These are phyloP conservation scores for Lepidocolaptes lacrymiger DNA, from an alignment of 2,797 vertebrate species.

Conservation along the genomic window DNA sequence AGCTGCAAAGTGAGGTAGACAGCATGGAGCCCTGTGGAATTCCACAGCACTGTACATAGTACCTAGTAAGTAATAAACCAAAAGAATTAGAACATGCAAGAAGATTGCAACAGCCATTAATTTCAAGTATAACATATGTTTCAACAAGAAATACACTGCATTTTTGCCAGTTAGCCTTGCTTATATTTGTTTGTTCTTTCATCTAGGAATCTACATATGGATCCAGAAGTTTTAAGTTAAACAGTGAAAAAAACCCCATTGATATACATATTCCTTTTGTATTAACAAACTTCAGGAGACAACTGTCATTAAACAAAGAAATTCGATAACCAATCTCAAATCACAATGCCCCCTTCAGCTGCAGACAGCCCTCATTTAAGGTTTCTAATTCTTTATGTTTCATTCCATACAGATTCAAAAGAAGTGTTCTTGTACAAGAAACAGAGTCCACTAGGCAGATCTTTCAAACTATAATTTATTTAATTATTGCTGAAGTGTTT, in stretches of 20 bases:
- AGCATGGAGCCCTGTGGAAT: constrained; percentile 92
- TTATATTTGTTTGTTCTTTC: neutral
- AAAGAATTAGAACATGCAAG: neutral
- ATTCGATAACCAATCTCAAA: neutral
- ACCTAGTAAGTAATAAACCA: constrained; percentile 74
- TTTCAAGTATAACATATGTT: neutral
- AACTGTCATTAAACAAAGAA: neutral
- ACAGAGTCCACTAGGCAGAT: neutral
- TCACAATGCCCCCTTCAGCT: neutral
- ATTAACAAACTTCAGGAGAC: neutral
- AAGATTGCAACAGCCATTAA: neutral
- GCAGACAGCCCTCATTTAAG: neutral
- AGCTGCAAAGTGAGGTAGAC: constrained; percentile 90
- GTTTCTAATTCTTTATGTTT: neutral
- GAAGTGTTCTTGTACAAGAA: neutral
- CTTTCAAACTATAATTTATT: neutral
- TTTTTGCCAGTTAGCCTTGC: neutral
- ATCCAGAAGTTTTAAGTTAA: neutral
- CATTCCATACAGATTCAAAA: neutral
- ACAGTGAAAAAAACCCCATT: accelerated
- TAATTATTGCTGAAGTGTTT: neutral
- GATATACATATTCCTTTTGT: neutral
- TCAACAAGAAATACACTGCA: neutral
- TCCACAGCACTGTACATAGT: constrained; percentile 85
- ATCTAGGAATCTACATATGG: neutral